Conservation (phyloP, 2,888 invertebrate genomes). For the Epirrhoe tristata region DNA sequence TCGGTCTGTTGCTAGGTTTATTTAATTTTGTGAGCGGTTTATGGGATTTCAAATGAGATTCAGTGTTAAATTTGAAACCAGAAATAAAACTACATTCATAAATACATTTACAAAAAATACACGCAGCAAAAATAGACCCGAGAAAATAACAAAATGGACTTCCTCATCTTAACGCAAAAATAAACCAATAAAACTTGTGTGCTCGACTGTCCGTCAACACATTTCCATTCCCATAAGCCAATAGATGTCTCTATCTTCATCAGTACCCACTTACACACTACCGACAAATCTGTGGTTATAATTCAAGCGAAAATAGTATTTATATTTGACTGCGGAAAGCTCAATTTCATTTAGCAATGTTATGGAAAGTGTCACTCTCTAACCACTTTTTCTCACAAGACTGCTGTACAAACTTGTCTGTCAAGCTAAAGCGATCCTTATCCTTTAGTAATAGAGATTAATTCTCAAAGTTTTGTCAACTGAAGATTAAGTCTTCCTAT, state of each 20-base stretch:
- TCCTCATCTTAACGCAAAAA: not conserved
- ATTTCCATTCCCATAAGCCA: conserved; percentile 18
- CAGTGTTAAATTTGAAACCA: not conserved
- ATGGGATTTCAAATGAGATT: not conserved
- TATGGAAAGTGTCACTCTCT: not conserved
- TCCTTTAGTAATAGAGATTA: not conserved
- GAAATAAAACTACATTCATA: not conserved
- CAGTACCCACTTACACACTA: conserved; percentile 2
- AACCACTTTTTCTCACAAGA: not conserved
- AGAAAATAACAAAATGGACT: not conserved
- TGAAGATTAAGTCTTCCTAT: conserved; percentile 7
- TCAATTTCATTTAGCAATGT: not conserved
- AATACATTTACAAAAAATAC: not conserved
- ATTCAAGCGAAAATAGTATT: not conserved
- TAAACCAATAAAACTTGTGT: conserved; percentile 5
- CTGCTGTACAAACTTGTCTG: not conserved
- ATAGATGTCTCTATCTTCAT: conserved; percentile 22
- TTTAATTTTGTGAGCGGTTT: conserved; percentile 8
- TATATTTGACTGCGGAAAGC: not conserved
- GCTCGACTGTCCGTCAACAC: conserved; percentile 10
- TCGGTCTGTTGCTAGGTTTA: not conserved
- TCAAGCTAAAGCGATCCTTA: not conserved
- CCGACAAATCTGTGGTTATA: not conserved
- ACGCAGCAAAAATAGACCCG: not conserved
- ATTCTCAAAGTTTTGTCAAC: not conserved